Evolutionary conservation across 53 echinoderm and acorn worm genomes (phyloP).

Genomic region (Glandiceps talaboti): DNA sequence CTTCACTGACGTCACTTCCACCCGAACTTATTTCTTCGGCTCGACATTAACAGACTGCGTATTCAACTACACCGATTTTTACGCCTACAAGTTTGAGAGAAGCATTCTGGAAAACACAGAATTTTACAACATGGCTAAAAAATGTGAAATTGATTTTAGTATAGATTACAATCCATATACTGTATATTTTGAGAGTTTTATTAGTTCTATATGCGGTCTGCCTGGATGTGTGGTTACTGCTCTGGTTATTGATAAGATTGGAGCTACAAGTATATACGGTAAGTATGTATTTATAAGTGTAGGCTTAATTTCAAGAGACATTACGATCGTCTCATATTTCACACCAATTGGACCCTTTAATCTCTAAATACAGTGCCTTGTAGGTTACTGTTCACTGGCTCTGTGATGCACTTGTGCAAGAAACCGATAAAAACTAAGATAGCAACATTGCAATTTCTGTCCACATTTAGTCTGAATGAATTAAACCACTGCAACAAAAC

Average conservation of each 20-base stretch:
- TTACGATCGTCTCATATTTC: too few species aligned
- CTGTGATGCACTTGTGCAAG: too few species aligned
- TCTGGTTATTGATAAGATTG: background rate
- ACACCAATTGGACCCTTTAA: too few species aligned
- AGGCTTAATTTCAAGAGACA: too few species aligned
- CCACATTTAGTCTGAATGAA: too few species aligned
- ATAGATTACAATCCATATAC: background rate
- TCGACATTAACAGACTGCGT: background rate
- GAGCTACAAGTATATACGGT: background rate
- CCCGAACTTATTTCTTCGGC: background rate
- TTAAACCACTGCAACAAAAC: too few species aligned
- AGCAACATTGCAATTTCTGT: too few species aligned
- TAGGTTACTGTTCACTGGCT: too few species aligned
- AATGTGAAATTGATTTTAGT: background rate
- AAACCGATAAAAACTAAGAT: too few species aligned
- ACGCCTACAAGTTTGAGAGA: background rate
- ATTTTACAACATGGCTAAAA: background rate
- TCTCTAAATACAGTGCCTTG: too few species aligned
- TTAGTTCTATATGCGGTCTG: background rate
- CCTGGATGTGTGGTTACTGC: background rate
- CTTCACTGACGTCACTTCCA: background rate
- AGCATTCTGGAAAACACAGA: background rate
- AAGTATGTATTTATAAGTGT: too few species aligned
- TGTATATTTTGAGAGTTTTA: background rate
- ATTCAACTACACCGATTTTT: background rate